phyloP scores from a whole-genome alignment of 2,888 invertebrate genomes.

The Yponomeuta plumbellus region DNA sequence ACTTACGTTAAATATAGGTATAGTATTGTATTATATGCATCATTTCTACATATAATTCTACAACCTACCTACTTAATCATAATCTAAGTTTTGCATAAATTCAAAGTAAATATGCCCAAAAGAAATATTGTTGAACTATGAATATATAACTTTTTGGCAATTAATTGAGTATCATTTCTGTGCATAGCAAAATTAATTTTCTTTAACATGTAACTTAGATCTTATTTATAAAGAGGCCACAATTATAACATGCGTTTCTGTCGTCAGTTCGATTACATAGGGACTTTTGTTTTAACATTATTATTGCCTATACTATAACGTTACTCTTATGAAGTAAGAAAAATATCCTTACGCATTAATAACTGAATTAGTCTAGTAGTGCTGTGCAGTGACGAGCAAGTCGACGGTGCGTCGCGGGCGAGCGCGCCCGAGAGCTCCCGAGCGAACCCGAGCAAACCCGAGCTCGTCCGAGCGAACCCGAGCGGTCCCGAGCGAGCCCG shows the following conservation, averaged over 20 bases:
- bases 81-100: conserved; percentile 76
- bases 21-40: conserved; percentile 74
- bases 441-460: background rate
- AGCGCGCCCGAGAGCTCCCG: conserved; percentile 17
- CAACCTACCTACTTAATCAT: conserved; percentile 67
- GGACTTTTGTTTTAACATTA: conserved; percentile 73
- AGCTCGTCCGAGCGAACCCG: conserved; percentile 4
- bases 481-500: conserved; percentile 15
- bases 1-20: conserved; percentile 72
- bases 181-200: conserved; percentile 76
- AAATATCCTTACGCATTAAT: conserved; percentile 68
- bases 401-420: conserved; percentile 28
- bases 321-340: conserved; percentile 73
- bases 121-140: conserved; percentile 77
- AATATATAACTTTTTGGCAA: conserved; percentile 78
- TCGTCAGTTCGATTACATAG: conserved; percentile 76
- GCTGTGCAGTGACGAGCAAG: conserved; percentile 68
- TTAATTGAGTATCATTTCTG: conserved; percentile 78
- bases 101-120: conserved; percentile 77
- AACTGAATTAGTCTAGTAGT: conserved; percentile 74
- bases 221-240: conserved; percentile 76
- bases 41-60: conserved; percentile 75
- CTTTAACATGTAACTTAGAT: conserved; percentile 76
- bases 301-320: conserved; percentile 73
- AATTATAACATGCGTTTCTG: conserved; percentile 76